These are phyloP conservation scores for Eurytoma adleriae DNA, from an alignment of 2,888 invertebrate species.

Conservation along the genomic window DNA sequence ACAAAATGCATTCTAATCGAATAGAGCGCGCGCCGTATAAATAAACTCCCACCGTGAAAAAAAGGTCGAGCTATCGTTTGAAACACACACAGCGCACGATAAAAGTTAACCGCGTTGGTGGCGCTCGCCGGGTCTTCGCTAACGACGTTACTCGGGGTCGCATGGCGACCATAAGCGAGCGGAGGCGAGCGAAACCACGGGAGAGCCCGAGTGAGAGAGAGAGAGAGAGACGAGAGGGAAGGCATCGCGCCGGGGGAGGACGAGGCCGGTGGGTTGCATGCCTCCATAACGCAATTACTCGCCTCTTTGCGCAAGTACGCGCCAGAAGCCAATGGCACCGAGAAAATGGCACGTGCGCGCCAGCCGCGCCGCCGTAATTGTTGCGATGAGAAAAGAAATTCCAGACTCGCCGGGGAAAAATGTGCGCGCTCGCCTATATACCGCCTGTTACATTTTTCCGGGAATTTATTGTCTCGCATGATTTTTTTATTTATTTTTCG, in stretches of 20 bases:
- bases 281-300: constrained; percentile 63
- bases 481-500: too few species aligned
- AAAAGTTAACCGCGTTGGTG: background rate
- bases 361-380: background rate
- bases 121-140: constrained; percentile 61
- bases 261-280: constrained; percentile 42
- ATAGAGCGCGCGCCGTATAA: too few species aligned
- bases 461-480: too few species aligned
- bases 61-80: too few species aligned
- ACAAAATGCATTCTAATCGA: too few species aligned
- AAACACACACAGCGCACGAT: too few species aligned
- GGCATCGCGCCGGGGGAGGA: constrained; percentile 14
- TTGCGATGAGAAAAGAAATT: background rate
- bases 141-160: constrained; percentile 66
- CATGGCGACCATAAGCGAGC: constrained; percentile 56
- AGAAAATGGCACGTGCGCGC: constrained; percentile 3
- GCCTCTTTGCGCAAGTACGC: constrained; percentile 27
- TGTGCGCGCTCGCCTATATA: too few species aligned
- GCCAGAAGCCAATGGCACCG: background rate
- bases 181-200: background rate
- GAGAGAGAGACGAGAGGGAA: constrained; percentile 1
- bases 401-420: too few species aligned
- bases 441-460: too few species aligned
- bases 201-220: constrained; percentile 34
- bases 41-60: background rate